Evolutionary conservation across 2,797 vertebrate genomes (phyloP), one percentile per base, ranked within the genome.

Genomic region (Taeniopygia guttata): DNA sequence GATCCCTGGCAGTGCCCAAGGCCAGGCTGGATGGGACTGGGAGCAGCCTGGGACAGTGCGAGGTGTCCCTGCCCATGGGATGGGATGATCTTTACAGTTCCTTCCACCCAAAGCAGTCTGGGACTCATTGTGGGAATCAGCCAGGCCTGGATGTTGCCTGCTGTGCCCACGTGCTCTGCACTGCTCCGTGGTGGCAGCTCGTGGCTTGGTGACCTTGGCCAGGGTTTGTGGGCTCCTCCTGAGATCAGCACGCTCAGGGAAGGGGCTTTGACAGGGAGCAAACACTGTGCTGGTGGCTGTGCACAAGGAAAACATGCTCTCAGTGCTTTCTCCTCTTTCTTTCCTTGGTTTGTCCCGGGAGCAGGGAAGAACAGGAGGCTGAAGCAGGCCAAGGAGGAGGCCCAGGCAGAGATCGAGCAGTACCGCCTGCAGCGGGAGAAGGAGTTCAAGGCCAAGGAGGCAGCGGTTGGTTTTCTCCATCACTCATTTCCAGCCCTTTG

Each of bases 371-470:
- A 99, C 91, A 97, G 98, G 11, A 97, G 99, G 84, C 98, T 99
- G 98, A 99, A 99, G 96, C 99, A 99, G 97, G 99, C 99, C 5
- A 99, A 99, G 89, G 99, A 99, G 93, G 99, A 99, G 80, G 99
- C 99, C 4, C 99, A 99, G 97, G 99, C 99, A 1, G 99, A 99
- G 97, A 99, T 99, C 17, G 99, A 99, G 81, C 99, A 99, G 92
- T 99, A 99, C 85, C 98, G 99, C 22, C 97, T 99, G 63, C 99
- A 99, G 97, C 98, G 99, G 49, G 99, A 99, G 96, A 99, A 99
- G 74, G 99, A 99, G 85, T 99, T 99, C 97, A 99, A 99, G 97
- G 99, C 98, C 83, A 99, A 99, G 93, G 99, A 99, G 95, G 99
- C 98, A 17, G 99, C 99, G 40, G 99, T 99, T 96, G 81, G 99